phyloP scores from a whole-genome alignment of 2,113 vertebrate species.

The Cardinalis cardinalis region DNA sequence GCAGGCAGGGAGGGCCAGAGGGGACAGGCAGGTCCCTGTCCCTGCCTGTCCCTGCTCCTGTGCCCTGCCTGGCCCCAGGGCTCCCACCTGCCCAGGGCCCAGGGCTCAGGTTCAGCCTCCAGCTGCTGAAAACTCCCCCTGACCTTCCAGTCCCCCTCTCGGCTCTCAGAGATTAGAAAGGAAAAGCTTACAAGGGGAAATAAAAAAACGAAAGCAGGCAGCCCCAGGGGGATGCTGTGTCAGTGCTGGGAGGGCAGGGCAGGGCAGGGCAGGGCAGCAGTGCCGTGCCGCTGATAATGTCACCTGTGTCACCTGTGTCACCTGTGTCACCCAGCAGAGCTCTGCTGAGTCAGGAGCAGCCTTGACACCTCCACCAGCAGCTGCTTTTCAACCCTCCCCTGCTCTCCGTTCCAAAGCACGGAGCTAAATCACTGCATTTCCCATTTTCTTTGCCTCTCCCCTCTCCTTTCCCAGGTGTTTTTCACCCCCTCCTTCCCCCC shows the following conservation, averaged over 20 bases:
- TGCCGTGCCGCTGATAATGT: background rate
- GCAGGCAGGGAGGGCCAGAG: background rate
- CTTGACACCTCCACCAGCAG: background rate
- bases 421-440: background rate
- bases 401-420: background rate
- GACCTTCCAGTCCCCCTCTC: background rate
- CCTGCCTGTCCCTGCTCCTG: background rate
- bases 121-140: background rate
- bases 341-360: conserved; percentile 38
- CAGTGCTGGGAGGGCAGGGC: background rate
- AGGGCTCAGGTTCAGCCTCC: background rate
- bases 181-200: background rate
- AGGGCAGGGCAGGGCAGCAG: too few species aligned
- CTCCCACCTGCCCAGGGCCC: background rate
- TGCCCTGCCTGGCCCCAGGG: background rate
- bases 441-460: background rate
- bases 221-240: background rate
- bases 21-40: background rate
- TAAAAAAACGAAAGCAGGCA: background rate
- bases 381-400: background rate
- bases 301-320: background rate
- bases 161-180: background rate
- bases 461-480: background rate
- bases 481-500: background rate
- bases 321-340: background rate